Percentiles rank a stretch among this genome's conserved stretches.
These are phyloP conservation scores for Diachasma alloeum DNA, from an alignment of 1,140 invertebrate species.

Conservation along the genomic window DNA sequence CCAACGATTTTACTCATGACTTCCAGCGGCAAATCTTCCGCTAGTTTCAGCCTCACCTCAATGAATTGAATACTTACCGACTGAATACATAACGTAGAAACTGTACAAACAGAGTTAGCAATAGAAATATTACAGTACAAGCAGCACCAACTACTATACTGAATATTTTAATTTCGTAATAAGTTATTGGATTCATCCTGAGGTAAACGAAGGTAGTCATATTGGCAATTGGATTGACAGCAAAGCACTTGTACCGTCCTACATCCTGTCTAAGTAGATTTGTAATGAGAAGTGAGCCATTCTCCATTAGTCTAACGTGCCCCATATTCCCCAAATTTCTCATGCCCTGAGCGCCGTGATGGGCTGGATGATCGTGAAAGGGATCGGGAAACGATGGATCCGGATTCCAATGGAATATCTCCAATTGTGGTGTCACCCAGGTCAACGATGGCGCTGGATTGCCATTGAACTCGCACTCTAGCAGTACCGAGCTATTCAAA, in stretches of 20 bases:
- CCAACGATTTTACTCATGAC: no score
- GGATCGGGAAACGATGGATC: conserved; percentile 71
- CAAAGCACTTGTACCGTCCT: conserved; percentile 88
- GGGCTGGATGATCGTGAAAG: conserved; percentile 70
- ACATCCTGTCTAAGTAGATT: conserved; percentile 78
- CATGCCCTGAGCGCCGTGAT: conserved; percentile 2
- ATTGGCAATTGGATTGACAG: conserved; percentile 83
- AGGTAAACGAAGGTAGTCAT: conserved; percentile 75
- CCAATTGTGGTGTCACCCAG: conserved; percentile 82
- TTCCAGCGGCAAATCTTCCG: no score
- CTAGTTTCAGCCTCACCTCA: not conserved
- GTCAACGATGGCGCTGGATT: conserved; percentile 82
- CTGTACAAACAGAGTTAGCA: conserved; percentile 80
- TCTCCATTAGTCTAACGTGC: conserved; percentile 68
- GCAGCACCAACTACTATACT: conserved; percentile 84
- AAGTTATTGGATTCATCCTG: conserved; percentile 82
- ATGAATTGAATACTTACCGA: conserved; percentile 69
- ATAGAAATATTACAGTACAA: conserved; percentile 80
- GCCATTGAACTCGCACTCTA: conserved; percentile 82
- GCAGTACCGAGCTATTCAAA: conserved; percentile 71
- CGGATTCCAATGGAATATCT: conserved; percentile 77
- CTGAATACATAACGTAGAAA: conserved; percentile 75
- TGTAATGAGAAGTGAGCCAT: conserved; percentile 75
- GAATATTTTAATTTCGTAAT: conserved; percentile 82
- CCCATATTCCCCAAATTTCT: conserved; percentile 39